A percentile compares a stretch with the other conserved stretches of the same genome.
Conservation (phyloP, 2,113 vertebrate genomes). For the Synchiropus splendidus region DNA sequence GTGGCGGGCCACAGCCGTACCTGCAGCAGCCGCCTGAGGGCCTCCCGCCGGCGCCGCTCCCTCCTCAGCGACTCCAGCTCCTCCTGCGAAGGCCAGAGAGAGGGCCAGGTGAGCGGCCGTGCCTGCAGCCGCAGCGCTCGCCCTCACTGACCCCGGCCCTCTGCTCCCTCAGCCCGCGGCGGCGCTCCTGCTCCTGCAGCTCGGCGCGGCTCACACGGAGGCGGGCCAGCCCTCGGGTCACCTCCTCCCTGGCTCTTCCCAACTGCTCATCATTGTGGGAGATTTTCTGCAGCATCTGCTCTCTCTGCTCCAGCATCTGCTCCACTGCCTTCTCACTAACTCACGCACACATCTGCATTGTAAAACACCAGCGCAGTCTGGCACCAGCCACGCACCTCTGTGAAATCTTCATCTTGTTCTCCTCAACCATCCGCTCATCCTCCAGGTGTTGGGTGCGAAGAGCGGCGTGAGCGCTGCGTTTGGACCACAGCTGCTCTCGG, state of each 20-base stretch:
- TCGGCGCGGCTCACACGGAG: constrained; percentile 49
- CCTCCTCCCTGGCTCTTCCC: constrained; percentile 55
- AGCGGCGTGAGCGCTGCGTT: constrained; percentile 26
- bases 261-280: constrained; percentile 55
- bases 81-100: constrained; percentile 34
- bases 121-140: constrained; percentile 24
- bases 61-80: constrained; percentile 38
- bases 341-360: background rate
- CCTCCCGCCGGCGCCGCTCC: constrained; percentile 26
- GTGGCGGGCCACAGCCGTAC: no score
- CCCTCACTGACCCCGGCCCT: constrained; percentile 49
- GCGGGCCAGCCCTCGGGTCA: constrained; percentile 39
- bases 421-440: constrained; percentile 18
- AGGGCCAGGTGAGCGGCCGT: constrained; percentile 2
- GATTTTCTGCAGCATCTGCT: constrained; percentile 52
- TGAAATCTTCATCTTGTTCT: constrained; percentile 25
- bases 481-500: constrained; percentile 43
- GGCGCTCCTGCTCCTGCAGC: constrained; percentile 53
- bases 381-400: constrained; percentile 27
- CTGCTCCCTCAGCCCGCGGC: constrained; percentile 43
- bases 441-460: constrained; percentile 36
- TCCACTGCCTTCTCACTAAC: constrained; percentile 48
- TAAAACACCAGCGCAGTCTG: background rate
- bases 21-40: no score
- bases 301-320: constrained; percentile 49